Evolutionary conservation across 2,113 vertebrate genomes (phyloP).

Genomic region (Strigops habroptila): DNA sequence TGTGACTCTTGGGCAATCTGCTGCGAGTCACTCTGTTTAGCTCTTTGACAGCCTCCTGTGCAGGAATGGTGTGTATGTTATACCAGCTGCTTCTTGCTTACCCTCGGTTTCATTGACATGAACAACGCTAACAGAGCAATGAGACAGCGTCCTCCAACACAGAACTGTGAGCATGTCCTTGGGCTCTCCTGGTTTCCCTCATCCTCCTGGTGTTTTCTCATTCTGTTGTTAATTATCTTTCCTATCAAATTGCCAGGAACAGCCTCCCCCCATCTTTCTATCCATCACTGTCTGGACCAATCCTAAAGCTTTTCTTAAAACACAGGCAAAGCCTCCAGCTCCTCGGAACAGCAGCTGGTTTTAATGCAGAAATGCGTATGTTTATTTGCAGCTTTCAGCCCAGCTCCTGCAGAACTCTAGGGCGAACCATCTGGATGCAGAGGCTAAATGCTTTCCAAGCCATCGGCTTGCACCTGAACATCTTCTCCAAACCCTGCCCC

Average conservation of each 20-base stretch:
- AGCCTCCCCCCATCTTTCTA: neutral
- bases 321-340: neutral
- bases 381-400: conserved; percentile 16
- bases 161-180: neutral
- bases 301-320: neutral
- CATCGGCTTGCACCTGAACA: neutral
- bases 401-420: neutral
- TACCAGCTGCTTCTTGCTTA: neutral
- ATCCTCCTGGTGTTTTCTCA: neutral
- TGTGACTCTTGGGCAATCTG: neutral
- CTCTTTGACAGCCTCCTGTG: neutral
- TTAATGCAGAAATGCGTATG: neutral
- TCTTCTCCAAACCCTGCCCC: neutral
- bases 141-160: neutral
- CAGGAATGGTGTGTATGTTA: neutral
- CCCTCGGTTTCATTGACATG: neutral
- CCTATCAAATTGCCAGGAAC: neutral
- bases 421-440: neutral
- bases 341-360: neutral
- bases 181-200: neutral
- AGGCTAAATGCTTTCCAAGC: neutral
- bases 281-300: neutral
- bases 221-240: conserved; percentile 27
- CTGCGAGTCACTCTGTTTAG: neutral
- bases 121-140: neutral